These are phyloP conservation scores for Thyatira batis DNA, from an alignment of 2,888 invertebrate genomes.

Conservation along the genomic window DNA sequence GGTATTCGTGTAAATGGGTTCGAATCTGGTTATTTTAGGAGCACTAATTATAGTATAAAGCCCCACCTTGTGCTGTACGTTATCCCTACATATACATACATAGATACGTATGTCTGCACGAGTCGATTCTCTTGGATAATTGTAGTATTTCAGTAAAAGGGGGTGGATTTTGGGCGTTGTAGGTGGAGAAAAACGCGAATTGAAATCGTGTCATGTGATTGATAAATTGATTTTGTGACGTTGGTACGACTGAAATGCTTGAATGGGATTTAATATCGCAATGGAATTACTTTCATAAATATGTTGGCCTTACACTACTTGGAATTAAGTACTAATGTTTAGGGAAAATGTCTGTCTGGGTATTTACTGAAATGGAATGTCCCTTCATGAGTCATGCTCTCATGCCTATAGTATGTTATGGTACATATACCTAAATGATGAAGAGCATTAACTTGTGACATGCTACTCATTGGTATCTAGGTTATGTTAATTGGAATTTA, in stretches of 20 bases:
- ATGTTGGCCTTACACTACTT: background rate
- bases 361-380: background rate
- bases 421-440: too few species aligned
- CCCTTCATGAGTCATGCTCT: slow-evolving; percentile 10
- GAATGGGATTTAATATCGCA: slow-evolving; percentile 5
- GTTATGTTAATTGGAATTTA: too few species aligned
- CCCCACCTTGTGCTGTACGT: slow-evolving; percentile 65
- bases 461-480: too few species aligned
- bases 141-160: slow-evolving; percentile 22
- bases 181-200: slow-evolving; percentile 29
- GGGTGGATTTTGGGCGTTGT: slow-evolving; percentile 36
- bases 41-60: slow-evolving; percentile 76
- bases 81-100: slow-evolving; percentile 46
- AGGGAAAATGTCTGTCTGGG: background rate
- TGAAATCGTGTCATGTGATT: slow-evolving; percentile 58
- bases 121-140: slow-evolving; percentile 20
- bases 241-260: slow-evolving; percentile 47
- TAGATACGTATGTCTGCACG: slow-evolving; percentile 31
- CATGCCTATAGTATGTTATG: background rate
- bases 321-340: background rate
- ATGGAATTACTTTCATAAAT: background rate
- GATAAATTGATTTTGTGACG: slow-evolving; percentile 34
- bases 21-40: slow-evolving; percentile 73
- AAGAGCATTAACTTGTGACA: background rate
- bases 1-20: slow-evolving; percentile 32